Evolutionary conservation across 1,140 invertebrate species (phyloP).

Genomic region (Megathymus violae): DNA sequence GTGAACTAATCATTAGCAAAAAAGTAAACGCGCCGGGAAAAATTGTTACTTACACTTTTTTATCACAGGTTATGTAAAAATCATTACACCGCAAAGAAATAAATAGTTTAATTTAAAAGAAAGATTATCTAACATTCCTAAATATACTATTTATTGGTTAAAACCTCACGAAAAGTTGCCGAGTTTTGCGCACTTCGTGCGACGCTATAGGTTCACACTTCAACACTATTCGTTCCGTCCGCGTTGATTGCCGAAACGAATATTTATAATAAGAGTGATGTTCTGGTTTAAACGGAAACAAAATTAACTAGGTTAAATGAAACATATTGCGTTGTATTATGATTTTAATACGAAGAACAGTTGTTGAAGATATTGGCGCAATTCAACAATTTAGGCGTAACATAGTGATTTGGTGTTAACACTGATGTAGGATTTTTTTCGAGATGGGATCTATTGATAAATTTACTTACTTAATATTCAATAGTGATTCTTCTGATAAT

Average conservation of each 20-base stretch:
- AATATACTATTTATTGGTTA: too few relatives aligned
- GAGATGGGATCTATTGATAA: background rate
- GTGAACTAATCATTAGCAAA: too few relatives aligned
- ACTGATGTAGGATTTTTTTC: conserved; percentile 23
- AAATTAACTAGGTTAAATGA: conserved; percentile 4
- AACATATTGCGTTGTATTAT: conserved; percentile 21
- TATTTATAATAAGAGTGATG: conserved; percentile 15
- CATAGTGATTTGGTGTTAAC: conserved; percentile 14
- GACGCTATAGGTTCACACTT: too few relatives aligned
- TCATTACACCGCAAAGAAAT: too few relatives aligned
- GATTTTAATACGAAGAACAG: conserved; percentile 1
- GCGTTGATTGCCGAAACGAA: conserved; percentile 36
- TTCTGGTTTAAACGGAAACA: conserved; percentile 32
- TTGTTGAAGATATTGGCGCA: background rate
- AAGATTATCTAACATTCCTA: too few relatives aligned
- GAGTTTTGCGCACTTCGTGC: too few relatives aligned
- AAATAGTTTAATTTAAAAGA: too few relatives aligned
- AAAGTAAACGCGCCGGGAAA: too few relatives aligned
- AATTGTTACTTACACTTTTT: too few relatives aligned
- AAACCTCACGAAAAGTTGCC: too few relatives aligned
- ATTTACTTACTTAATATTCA: conserved; percentile 24
- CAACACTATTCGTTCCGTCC: background rate
- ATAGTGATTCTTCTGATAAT: background rate
- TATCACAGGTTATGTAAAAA: too few relatives aligned
- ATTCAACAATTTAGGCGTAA: conserved; percentile 11